Conservation (phyloP, 1,140 invertebrate genomes). For the Aphaenogaster floridana region DNA sequence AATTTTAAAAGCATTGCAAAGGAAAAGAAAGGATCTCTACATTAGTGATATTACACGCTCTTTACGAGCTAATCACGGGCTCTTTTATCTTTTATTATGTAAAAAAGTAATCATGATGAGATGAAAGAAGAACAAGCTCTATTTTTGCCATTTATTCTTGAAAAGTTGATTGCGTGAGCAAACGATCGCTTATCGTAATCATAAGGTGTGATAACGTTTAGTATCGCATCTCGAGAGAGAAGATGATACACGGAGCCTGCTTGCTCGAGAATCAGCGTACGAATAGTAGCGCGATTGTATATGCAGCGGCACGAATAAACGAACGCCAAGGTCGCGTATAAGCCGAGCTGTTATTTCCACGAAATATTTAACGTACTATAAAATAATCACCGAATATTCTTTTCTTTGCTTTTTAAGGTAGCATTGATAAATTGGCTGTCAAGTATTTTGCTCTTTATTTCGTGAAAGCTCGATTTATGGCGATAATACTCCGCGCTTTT, state of each 20-base stretch:
- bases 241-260: background rate
- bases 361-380: too few relatives aligned
- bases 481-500: background rate
- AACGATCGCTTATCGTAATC: background rate
- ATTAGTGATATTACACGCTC: conserved; percentile 27
- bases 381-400: too few relatives aligned
- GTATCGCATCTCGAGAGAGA: background rate
- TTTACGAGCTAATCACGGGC: background rate
- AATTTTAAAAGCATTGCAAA: conserved; percentile 39
- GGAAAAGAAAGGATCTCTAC: background rate
- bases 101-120: background rate
- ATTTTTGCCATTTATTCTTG: background rate
- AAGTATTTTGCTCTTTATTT: background rate
- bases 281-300: background rate
- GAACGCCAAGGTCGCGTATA: background rate
- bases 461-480: background rate
- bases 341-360: background rate
- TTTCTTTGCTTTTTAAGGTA: too few relatives aligned
- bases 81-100: conserved; percentile 1
- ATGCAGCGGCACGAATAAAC: background rate
- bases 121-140: background rate
- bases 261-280: background rate
- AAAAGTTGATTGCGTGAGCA: conserved; percentile 5
- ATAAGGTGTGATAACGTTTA: background rate
- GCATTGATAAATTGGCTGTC: too few relatives aligned